Conservation (phyloP, 2,113 vertebrate genomes). For the Tetraodon nigroviridis region DNA sequence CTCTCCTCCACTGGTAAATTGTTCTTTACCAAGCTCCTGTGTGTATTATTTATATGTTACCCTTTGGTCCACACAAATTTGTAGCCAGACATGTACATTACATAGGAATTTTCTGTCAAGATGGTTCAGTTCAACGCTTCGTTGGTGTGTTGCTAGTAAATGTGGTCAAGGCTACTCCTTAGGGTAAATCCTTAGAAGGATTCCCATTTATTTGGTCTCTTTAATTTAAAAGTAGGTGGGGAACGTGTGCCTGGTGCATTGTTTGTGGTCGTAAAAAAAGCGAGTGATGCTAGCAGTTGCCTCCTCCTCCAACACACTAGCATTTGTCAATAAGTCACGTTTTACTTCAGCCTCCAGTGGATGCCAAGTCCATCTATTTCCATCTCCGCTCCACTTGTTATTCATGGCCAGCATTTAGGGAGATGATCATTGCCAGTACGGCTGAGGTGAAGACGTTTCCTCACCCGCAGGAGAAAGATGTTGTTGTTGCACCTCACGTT, state of each 20-base stretch:
- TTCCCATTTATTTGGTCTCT: too few species aligned
- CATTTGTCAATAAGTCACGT: neutral
- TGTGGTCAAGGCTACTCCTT: too few species aligned
- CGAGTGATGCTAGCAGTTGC: too few species aligned
- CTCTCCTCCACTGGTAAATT: conserved; percentile 4
- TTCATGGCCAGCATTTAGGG: conserved; percentile 50
- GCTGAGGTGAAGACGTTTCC: too few species aligned
- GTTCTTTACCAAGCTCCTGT: conserved; percentile 8
- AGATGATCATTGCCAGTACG: too few species aligned
- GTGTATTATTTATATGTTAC: conserved; percentile 67
- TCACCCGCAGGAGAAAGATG: too few species aligned
- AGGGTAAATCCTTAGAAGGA: too few species aligned
- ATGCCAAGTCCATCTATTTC: conserved; percentile 36
- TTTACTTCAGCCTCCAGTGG: conserved; percentile 31
- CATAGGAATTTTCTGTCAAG: conserved; percentile 64
- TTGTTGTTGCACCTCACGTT: too few species aligned
- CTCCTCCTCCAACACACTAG: too few species aligned
- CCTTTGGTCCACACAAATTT: conserved; percentile 48
- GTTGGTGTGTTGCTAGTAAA: neutral
- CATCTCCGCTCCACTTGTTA: conserved; percentile 33
- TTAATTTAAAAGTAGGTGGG: too few species aligned
- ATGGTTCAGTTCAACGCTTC: neutral
- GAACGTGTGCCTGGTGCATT: too few species aligned
- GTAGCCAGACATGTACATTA: conserved; percentile 71
- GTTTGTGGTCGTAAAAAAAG: too few species aligned